Evolutionary conservation across 2,888 invertebrate genomes (phyloP), one percentile per base, ranked within the genome.

Genomic region (Agriopis leucophaearia): DNA sequence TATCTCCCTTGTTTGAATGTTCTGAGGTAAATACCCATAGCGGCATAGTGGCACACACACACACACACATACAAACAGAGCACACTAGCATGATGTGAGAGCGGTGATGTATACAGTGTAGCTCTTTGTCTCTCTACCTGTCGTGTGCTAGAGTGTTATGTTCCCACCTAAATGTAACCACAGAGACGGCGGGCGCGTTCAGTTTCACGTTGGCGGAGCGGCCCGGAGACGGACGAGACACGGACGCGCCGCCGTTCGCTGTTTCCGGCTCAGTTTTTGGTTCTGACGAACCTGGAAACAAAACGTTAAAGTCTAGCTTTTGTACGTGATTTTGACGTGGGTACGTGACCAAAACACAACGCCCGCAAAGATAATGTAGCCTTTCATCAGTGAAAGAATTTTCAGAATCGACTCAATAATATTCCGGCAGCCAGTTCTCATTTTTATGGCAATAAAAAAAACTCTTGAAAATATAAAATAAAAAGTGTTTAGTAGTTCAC

Each of bases 91-190:
- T 77, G 77, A 73, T 72, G 72, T 67, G 75, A 67, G 80, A 79
- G 80, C 75, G 77, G 82, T 78, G 80, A 73, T 71, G 69, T 71
- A 74, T 70, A 81, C 78, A 85, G 83, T 84, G 87, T 87, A 92
- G 94, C 94, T 94, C 94, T 94, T 90, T 93, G 94, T 94, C 94
- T 95, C 94, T 96, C 96, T 95, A 95, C 95, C 95, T 95, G 95
- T 92, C 87, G 94, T 90, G 94, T 89, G 91, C 90, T 89, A 87
- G 81, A 85, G 90, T 92, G 95, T 94, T 94, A 94, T 94, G 94
- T 95, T 96, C 97, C 96, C 96, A 97, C 97, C 97, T 97, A 97
- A 97, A 97, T 94, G 97, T 97, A 94, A 97, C 97, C 91, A 97
- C 97, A 90, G 97, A 97, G 89, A 97, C 96, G 81, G 97, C 97